Conservation (phyloP, 1,140 invertebrate genomes). For the Ooceraea biroi region DNA sequence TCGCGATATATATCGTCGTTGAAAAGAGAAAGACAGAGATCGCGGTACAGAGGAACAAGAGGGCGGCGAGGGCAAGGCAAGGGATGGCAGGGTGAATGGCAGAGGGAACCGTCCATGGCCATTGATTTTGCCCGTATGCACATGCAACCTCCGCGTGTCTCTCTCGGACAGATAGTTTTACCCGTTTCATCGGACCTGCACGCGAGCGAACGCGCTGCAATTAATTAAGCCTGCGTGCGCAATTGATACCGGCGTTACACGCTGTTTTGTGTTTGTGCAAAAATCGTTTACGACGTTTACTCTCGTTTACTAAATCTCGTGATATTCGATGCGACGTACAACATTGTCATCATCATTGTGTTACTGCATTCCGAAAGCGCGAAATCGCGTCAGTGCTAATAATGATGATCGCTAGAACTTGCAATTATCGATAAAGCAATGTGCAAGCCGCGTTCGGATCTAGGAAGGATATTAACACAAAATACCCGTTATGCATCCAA, state of each 20-base stretch:
- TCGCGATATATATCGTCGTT: conserved; percentile 68
- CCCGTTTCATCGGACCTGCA: conserved; percentile 33
- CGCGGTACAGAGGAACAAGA: conserved; percentile 10
- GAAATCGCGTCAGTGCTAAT: background rate
- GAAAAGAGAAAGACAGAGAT: conserved; percentile 46
- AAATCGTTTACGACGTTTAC: conserved; percentile 48
- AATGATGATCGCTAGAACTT: background rate
- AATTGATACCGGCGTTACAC: conserved; percentile 58
- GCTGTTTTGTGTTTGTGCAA: conserved; percentile 48
- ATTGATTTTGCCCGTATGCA: conserved; percentile 68
- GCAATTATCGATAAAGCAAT: conserved; percentile 5
- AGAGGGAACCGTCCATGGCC: conserved; percentile 65
- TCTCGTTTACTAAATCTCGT: background rate
- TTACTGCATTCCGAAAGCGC: background rate
- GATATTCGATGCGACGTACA: too few relatives aligned
- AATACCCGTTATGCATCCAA: conserved; percentile 34
- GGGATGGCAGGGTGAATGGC: conserved; percentile 23
- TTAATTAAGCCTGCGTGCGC: conserved; percentile 47
- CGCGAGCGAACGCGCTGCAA: conserved; percentile 45
- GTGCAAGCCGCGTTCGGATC: background rate
- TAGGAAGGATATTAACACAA: conserved; percentile 24
- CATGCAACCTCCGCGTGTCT: conserved; percentile 18
- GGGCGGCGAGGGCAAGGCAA: background rate
- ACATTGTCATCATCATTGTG: too few relatives aligned
- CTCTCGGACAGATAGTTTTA: conserved; percentile 50